These are phyloP conservation scores for Protonemura montana DNA, from an alignment of 2,888 invertebrate species.

Conservation along the genomic window DNA sequence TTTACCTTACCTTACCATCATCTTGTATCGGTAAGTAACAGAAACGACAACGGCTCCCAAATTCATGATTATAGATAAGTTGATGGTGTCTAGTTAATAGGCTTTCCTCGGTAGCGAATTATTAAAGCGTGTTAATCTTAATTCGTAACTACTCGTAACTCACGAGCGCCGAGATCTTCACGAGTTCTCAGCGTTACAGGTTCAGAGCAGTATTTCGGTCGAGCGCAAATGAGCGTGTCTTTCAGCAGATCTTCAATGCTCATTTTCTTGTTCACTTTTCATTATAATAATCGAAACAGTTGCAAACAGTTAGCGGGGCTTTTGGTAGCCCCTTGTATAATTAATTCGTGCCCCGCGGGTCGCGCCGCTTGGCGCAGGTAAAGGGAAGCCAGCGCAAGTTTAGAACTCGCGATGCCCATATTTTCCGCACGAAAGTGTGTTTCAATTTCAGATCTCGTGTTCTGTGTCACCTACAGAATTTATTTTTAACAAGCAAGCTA, in stretches of 20 bases:
- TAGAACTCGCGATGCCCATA: background rate
- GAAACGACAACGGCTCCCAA: background rate
- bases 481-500: background rate
- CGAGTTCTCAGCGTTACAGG: background rate
- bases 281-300: background rate
- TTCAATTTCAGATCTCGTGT: slow-evolving; percentile 7
- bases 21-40: background rate
- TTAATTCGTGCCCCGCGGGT: background rate
- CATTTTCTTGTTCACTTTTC: background rate
- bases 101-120: background rate
- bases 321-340: background rate
- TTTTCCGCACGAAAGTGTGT: background rate
- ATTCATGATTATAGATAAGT: background rate
- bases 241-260: too few species aligned
- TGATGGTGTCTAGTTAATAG: background rate
- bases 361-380: background rate
- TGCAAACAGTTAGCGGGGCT: background rate
- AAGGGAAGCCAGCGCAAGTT: background rate
- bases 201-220: too few species aligned
- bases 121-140: background rate
- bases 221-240: background rate
- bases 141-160: background rate
- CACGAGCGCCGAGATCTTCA: background rate
- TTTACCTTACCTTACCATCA: background rate
- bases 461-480: background rate